Percentiles rank a stretch among this genome's conserved stretches.
These are phyloP conservation scores for Crypturellus undulatus DNA, from an alignment of 2,113 vertebrate genomes.

Conservation along the genomic window DNA sequence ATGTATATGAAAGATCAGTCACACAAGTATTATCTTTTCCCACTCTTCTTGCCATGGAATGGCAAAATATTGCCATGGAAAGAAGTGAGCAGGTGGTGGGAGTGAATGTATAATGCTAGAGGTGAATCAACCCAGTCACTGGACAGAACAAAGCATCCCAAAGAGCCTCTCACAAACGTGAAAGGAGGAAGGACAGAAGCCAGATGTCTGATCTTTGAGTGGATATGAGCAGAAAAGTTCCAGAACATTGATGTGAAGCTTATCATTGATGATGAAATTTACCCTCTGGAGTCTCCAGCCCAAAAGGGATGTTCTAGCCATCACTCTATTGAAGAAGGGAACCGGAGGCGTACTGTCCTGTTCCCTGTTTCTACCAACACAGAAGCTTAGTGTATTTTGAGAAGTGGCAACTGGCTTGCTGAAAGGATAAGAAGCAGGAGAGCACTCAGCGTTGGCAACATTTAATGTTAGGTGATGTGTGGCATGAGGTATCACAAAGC, in stretches of 20 bases:
- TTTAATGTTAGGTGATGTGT: neutral
- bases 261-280: neutral
- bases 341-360: neutral
- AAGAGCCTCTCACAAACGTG: neutral
- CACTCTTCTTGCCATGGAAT: neutral
- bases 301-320: neutral
- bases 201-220: neutral
- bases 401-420: neutral
- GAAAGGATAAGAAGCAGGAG: neutral
- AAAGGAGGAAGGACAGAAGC: neutral
- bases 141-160: neutral
- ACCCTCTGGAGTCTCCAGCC: neutral
- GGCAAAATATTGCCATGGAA: neutral
- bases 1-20: neutral
- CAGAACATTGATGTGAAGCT: neutral
- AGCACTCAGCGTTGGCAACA: neutral
- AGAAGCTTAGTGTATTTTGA: neutral
- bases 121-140: neutral
- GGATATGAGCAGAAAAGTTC: neutral
- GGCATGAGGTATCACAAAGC: neutral
- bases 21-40: neutral
- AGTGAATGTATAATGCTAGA: neutral
- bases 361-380: neutral
- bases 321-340: neutral
- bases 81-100: fast-evolving